A percentile compares a stretch with the other conserved stretches of the same genome.
Evolutionary conservation across 1,140 invertebrate genomes (phyloP).

Genomic region (Drosophila sucinea): DNA sequence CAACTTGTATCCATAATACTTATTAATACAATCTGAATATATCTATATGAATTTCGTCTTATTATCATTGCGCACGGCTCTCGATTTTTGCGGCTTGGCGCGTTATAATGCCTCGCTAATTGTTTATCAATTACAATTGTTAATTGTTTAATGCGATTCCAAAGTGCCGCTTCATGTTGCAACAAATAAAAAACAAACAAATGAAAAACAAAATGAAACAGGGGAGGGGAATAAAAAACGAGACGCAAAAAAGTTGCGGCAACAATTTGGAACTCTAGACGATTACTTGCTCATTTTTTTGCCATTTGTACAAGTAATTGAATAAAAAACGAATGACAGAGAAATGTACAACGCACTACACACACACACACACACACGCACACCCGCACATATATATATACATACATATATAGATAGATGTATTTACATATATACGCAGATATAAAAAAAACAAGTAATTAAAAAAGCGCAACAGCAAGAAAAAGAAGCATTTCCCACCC

Average conservation of each 20-base stretch:
- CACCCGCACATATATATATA: neutral
- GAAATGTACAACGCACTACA: neutral
- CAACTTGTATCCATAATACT: neutral
- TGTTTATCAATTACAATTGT: constrained; percentile 78
- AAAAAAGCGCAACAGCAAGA: constrained; percentile 39
- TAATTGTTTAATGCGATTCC: constrained; percentile 72
- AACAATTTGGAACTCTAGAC: constrained; percentile 12
- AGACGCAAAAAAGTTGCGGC: neutral
- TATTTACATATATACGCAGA: neutral
- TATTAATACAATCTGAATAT: neutral
- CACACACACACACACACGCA: neutral
- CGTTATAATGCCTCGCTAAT: constrained; percentile 56
- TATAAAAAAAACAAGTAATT: constrained; percentile 60
- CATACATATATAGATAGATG: neutral
- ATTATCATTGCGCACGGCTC: constrained; percentile 17
- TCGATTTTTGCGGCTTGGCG: constrained; percentile 31
- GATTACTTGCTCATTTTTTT: constrained; percentile 35
- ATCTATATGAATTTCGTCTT: constrained; percentile 1
- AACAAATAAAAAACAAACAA: neutral
- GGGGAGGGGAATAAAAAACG: neutral
- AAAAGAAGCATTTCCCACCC: neutral
- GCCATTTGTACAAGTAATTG: constrained; percentile 66
- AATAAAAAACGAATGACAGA: constrained; percentile 59
- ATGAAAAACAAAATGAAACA: neutral
- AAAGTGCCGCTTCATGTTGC: constrained; percentile 54